Evolutionary conservation across 2,888 invertebrate genomes (phyloP), one percentile per base, ranked within the genome.

Genomic region (Ectemnius lituratus): DNA sequence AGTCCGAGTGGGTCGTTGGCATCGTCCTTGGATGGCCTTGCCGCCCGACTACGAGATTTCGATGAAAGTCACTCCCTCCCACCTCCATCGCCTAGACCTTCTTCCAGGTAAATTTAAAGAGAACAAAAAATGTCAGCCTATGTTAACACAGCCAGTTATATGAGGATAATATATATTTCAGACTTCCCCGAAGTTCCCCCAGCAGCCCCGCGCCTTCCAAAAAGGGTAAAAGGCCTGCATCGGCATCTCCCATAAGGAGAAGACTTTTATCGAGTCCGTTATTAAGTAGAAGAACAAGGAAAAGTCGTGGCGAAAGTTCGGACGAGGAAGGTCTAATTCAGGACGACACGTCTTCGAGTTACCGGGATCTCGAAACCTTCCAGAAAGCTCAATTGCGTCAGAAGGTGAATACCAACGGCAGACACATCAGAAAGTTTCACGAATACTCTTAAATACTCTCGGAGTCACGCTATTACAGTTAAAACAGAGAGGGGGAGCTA

Each of bases 311-410:
- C 70, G 96, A 96, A 88, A 96, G 96, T 87, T 96, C 96, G 0
- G 97, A 97, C 88, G 97, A 97, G 85, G 97, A 97, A 88, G 93
- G 93, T 37, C 91, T 91, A 49, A 86, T 91, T 14, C 91, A 91
- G 37, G 92, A 92, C 77, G 90, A 91, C 20, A 91, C 91, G 27
- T 92, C 92, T 78, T 94, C 94, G 84, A 96, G 96, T 91, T 97
- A 96, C 88, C 93, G 95, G 75, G 96, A 97, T 90, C 92, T 97
- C 83, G 97, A 97, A 91, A 97, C 96, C 80, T 97, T 97, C 90
- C 97, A 98, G 91, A 97, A 97, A 90, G 96, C 97, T 14, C 97
- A 97, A 89, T 93, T 97, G 47, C 93, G 97, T 81, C 97, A 97
- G 91, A 97, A 97, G 94, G 97, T 97, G 13, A 16, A 66, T 62